phyloP scores from a whole-genome alignment of 2,797 vertebrate species.

The Phataginus tricuspis region DNA sequence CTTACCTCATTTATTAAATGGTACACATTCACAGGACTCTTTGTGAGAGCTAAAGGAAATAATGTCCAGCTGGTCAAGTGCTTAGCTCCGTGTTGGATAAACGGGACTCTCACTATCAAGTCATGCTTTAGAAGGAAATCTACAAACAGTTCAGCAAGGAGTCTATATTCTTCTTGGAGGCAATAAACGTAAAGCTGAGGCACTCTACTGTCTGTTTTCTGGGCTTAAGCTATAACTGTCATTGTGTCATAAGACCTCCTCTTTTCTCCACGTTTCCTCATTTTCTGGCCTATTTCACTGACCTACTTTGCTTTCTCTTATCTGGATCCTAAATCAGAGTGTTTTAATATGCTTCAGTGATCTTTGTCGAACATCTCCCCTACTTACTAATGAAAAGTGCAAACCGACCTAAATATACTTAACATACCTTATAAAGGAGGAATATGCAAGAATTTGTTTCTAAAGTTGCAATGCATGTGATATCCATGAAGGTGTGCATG shows the following conservation, averaged over 20 bases:
- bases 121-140: neutral
- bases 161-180: neutral
- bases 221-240: neutral
- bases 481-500: neutral
- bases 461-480: neutral
- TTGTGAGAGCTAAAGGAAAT: slow-evolving; percentile 9
- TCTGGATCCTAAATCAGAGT: neutral
- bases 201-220: neutral
- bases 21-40: neutral
- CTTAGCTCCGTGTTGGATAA: neutral
- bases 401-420: neutral
- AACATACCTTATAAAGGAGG: neutral
- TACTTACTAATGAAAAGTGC: neutral
- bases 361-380: neutral
- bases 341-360: neutral
- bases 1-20: neutral
- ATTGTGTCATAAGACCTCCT: neutral
- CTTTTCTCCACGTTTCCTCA: neutral
- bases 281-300: neutral
- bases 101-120: neutral
- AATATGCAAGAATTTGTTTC: neutral
- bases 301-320: neutral
- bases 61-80: neutral
- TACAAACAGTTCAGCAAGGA: neutral
- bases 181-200: neutral